A percentile compares a stretch with the other conserved stretches of the same genome.
phyloP scores from a whole-genome alignment of 23 tunicate species.

The Oikopleura dioica region DNA sequence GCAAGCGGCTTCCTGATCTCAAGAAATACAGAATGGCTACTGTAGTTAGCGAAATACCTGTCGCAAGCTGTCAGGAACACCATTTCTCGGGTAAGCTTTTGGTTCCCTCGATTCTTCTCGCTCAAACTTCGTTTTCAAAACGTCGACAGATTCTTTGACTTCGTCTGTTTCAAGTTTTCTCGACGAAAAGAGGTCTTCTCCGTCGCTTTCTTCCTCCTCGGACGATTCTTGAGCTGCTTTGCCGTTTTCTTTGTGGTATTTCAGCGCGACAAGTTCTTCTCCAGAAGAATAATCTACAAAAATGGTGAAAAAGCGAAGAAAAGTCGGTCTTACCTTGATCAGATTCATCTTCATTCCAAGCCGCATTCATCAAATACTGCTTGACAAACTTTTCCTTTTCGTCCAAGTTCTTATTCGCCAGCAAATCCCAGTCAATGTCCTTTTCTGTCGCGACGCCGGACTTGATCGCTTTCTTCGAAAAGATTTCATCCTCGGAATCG shows the following conservation, averaged over 20 bases:
- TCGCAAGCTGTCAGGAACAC: too few relatives aligned
- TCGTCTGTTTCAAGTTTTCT: neutral
- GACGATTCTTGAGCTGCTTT: neutral
- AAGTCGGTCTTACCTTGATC: too few relatives aligned
- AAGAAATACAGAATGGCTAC: too few relatives aligned
- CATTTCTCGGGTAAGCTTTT: neutral
- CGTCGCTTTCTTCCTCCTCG: neutral
- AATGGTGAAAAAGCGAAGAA: too few relatives aligned
- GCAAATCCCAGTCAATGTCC: too few relatives aligned
- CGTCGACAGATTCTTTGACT: neutral
- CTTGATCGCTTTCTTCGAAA: neutral
- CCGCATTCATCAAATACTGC: neutral
- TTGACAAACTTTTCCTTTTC: neutral
- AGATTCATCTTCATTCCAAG: neutral
- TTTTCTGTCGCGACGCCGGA: too few relatives aligned
- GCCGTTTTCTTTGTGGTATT: neutral
- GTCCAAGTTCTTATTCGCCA: neutral
- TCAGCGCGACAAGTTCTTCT: neutral
- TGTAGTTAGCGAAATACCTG: too few relatives aligned
- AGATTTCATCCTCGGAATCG: neutral
- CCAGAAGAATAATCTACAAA: neutral
- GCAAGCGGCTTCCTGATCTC: too few relatives aligned
- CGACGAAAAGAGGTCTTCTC: neutral
- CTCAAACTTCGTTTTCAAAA: neutral
- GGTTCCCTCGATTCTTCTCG: slow-evolving; percentile 1